Conservation (phyloP, 2,888 invertebrate species). For the Steinernema hermaphroditum region DNA sequence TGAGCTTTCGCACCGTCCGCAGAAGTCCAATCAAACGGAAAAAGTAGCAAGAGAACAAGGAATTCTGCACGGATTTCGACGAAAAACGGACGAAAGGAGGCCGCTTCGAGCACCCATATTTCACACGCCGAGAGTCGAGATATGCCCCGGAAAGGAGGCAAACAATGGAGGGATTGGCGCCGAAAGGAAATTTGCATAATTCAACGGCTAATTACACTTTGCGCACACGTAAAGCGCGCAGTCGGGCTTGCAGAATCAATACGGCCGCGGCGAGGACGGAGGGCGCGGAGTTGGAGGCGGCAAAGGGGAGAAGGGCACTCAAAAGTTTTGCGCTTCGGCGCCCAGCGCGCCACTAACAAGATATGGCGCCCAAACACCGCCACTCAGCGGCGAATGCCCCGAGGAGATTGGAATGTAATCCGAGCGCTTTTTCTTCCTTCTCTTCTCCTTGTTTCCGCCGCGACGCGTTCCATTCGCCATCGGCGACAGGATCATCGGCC, state of each 20-base stretch:
- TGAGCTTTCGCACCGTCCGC: too few relatives aligned
- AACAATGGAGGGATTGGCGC: not conserved
- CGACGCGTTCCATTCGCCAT: not conserved
- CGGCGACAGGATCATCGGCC: not conserved
- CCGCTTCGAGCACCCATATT: too few relatives aligned
- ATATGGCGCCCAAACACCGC: constrained; percentile 20
- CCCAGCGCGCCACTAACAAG: constrained; percentile 21
- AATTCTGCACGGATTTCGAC: too few relatives aligned
- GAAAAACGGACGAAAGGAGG: too few relatives aligned
- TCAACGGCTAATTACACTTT: constrained; percentile 22
- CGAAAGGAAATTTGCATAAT: constrained; percentile 5
- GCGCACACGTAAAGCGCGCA: not conserved
- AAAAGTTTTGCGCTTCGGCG: constrained; percentile 21
- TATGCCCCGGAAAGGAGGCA: not conserved
- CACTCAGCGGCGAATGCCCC: not conserved
- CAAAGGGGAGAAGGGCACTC: constrained; percentile 23
- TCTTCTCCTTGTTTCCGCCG: not conserved
- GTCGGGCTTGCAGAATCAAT: not conserved
- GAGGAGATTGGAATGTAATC: constrained; percentile 26
- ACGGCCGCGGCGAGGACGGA: not conserved
- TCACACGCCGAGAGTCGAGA: too few relatives aligned
- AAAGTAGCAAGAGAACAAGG: too few relatives aligned
- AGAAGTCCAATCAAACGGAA: too few relatives aligned
- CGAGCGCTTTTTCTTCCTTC: constrained; percentile 7
- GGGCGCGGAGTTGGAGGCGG: not conserved